Evolutionary conservation across 2,113 vertebrate genomes (phyloP), one percentile per base, ranked within the genome.

Genomic region (Indri indri): DNA sequence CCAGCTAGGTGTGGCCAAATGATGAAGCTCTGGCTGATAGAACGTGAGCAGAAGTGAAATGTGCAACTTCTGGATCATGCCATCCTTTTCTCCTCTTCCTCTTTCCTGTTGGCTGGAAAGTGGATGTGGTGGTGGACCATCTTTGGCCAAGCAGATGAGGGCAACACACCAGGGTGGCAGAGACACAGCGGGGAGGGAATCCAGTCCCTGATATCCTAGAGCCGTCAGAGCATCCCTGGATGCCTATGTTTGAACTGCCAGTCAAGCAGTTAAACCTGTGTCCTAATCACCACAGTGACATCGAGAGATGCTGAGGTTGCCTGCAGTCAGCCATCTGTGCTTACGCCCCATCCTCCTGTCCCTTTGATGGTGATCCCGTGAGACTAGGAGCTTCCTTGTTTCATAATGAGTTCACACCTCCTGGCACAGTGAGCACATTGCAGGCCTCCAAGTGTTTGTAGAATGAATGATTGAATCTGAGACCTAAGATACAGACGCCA

Each of bases 291-390:
- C 7, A 3, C 59, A 42, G 59, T 18, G 22, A 50, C 17, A 27
- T 27, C 40, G n/a, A 66, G 13, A 61, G 77, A 34, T 20, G 1
- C 6, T 47, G 14, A 52, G 65, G 6, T 22, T 40, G n/a, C 50
- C 2, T 9, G 6, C 6, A 4, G 22, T 7, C 20, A 52, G 45
- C 22, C 22, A 0, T 17, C 10, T n/a, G 30, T 4, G 8, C 9
- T 18, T 30, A 8, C 9, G 16, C 6, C 25, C 42, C 2, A 14
- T 40, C 74, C 40, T 61, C 61, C 14, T 20, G 16, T 81, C 17
- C 10, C 50, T 47, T n/a, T 16, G 3, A 25, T 50, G 30, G 22
- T 54, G 76, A 65, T 30, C 47, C 18, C 0, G 0, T 1, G 40
- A 66, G 71, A 37, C 34, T 17, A 91, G 65, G 32, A 52, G 27